phyloP scores from a whole-genome alignment of 92 coral and sea anemone species.

The Palythoa heliodiscus region DNA sequence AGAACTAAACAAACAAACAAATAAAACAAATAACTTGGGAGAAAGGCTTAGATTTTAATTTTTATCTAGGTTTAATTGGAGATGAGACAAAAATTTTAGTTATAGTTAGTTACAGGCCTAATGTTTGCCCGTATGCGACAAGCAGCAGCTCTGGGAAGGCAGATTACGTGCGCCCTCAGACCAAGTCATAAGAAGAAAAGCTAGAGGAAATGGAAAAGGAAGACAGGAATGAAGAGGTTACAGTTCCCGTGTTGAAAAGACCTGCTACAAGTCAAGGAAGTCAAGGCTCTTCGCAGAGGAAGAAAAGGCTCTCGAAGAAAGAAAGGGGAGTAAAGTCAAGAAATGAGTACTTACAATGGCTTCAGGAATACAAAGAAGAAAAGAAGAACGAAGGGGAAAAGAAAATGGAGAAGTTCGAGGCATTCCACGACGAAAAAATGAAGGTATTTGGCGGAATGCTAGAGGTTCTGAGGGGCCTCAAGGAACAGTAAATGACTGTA shows the following conservation, averaged over 20 bases:
- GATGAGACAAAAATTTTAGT: no score
- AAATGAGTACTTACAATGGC: conserved; percentile 12
- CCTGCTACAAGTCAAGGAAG: not conserved
- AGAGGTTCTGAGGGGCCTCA: conserved; percentile 13
- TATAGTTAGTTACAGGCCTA: conserved; percentile 37
- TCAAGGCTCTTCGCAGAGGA: not conserved
- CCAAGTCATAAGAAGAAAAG: conserved; percentile 1
- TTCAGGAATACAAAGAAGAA: conserved; percentile 20
- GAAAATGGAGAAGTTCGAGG: conserved; percentile 5
- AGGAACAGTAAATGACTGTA: conserved; percentile 7
- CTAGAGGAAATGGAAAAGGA: not conserved
- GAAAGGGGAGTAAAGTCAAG: not conserved
- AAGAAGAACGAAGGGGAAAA: not conserved
- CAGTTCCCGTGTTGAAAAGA: not conserved
- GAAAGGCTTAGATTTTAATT: no score
- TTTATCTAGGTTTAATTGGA: no score
- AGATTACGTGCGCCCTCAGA: conserved; percentile 42
- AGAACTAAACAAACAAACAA: no score
- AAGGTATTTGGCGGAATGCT: conserved; percentile 16
- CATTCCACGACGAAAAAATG: conserved; percentile 18
- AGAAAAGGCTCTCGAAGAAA: not conserved
- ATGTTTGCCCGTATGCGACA: conserved; percentile 37
- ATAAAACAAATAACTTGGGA: no score
- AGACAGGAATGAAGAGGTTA: not conserved
- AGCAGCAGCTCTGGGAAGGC: conserved; percentile 43